Percentiles rank a stretch among this genome's conserved stretches.
These are phyloP conservation scores for Heliconius charithonia DNA, from an alignment of 2,888 invertebrate species.

Conservation along the genomic window DNA sequence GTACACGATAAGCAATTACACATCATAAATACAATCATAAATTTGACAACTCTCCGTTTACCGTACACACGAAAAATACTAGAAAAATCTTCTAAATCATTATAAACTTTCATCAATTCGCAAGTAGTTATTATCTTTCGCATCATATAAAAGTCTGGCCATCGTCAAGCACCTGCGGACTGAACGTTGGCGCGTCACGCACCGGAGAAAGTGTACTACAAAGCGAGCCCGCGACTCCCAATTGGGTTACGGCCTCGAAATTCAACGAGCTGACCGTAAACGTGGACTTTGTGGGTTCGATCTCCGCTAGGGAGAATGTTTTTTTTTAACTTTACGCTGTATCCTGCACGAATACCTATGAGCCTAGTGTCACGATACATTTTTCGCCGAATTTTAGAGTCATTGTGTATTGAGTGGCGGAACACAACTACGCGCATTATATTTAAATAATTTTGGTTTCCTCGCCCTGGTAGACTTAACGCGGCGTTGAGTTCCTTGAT, in stretches of 20 bases:
- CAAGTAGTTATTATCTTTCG: conserved; percentile 27
- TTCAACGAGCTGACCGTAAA: neutral
- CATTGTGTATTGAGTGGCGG: no score
- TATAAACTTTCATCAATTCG: conserved; percentile 20
- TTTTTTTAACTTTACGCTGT: no score
- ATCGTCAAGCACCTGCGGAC: conserved; percentile 56
- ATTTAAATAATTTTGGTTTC: neutral
- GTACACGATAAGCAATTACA: no score
- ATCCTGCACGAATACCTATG: no score
- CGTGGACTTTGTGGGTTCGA: neutral
- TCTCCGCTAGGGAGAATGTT: neutral
- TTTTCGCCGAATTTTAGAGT: no score
- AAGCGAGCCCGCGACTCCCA: conserved; percentile 74
- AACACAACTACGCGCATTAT: no score
- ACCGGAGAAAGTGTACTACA: conserved; percentile 81
- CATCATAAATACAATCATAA: neutral
- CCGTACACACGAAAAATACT: neutral
- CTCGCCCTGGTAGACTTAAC: neutral
- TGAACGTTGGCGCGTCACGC: conserved; percentile 77
- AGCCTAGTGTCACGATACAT: no score
- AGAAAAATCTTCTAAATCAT: conserved; percentile 2
- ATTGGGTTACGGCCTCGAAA: conserved; percentile 77
- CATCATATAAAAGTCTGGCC: conserved; percentile 24
- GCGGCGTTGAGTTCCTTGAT: neutral
- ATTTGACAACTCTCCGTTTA: neutral